Evolutionary conservation across 2,888 invertebrate genomes (phyloP).

Genomic region (Calameuta filiformis): DNA sequence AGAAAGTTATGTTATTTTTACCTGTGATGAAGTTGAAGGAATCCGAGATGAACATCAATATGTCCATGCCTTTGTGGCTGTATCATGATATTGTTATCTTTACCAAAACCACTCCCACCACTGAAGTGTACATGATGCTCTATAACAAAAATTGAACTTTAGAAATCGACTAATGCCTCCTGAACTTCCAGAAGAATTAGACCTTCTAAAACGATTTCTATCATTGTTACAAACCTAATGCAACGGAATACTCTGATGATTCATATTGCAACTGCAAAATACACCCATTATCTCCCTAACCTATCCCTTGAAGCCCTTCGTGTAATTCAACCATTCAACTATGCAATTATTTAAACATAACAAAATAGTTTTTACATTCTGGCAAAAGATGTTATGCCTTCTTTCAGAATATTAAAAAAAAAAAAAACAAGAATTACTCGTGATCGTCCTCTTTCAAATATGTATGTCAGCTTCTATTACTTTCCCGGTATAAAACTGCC

Average conservation of each 20-base stretch:
- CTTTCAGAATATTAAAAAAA: not conserved
- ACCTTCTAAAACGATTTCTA: not conserved
- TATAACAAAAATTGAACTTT: slow-evolving; percentile 26
- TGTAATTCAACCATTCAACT: not conserved
- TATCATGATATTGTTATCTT: slow-evolving; percentile 58
- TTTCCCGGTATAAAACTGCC: not conserved
- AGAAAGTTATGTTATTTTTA: slow-evolving; percentile 17
- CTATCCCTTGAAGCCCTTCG: not conserved
- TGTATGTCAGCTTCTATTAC: not conserved
- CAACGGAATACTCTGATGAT: not conserved
- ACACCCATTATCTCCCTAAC: not conserved
- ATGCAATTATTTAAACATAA: not conserved
- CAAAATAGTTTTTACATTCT: not conserved
- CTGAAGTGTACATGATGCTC: slow-evolving; percentile 61
- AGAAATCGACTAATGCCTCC: not conserved
- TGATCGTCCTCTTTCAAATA: not conserved
- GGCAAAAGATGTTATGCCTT: not conserved
- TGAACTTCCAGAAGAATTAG: not conserved
- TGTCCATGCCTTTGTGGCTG: slow-evolving; percentile 59
- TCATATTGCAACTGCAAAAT: not conserved
- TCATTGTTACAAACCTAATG: not conserved
- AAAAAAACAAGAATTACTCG: not conserved
- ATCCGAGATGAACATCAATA: slow-evolving; percentile 56
- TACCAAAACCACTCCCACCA: slow-evolving; percentile 53
- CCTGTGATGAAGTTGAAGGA: slow-evolving; percentile 57